phyloP scores from a whole-genome alignment of 2,113 vertebrate genomes.

The Chloropsis hardwickii region DNA sequence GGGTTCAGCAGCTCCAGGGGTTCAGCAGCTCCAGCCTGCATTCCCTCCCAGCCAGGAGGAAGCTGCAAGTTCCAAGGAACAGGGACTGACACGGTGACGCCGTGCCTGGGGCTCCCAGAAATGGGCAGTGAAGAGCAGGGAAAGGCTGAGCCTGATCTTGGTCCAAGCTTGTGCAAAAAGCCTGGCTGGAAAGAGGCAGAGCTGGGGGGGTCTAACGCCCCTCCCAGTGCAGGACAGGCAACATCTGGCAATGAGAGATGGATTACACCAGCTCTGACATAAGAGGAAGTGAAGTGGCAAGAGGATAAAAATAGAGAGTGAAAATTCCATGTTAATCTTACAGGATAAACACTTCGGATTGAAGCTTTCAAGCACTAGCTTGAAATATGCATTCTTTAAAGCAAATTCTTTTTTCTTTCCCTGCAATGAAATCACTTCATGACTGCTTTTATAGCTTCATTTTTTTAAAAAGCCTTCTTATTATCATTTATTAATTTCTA shows the following conservation, averaged over 20 bases:
- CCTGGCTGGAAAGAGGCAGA: not conserved
- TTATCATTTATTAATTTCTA: not conserved
- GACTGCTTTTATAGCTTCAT: not conserved
- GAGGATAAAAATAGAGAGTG: not conserved
- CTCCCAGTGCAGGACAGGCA: not conserved
- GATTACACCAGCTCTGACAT: not conserved
- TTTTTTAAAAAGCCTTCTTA: not conserved
- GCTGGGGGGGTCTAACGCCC: accelerated
- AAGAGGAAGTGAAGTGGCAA: not conserved
- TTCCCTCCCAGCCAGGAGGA: not conserved
- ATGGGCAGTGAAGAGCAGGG: not conserved
- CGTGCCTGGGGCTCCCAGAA: not conserved
- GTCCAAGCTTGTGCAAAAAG: not conserved
- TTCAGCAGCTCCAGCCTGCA: not conserved
- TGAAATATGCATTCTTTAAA: not conserved
- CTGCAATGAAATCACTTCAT: not conserved
- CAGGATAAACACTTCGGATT: not conserved
- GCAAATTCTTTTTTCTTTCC: not conserved
- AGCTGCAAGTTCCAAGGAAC: accelerated
- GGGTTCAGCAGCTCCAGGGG: not conserved
- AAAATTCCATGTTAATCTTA: not conserved
- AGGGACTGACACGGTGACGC: too few species aligned
- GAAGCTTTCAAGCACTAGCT: not conserved
- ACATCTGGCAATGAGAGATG: not conserved
- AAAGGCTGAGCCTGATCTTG: not conserved